Base-by-base conservation (phyloP, 2,797 vertebrate species). In the Danio tinwini region DNA sequence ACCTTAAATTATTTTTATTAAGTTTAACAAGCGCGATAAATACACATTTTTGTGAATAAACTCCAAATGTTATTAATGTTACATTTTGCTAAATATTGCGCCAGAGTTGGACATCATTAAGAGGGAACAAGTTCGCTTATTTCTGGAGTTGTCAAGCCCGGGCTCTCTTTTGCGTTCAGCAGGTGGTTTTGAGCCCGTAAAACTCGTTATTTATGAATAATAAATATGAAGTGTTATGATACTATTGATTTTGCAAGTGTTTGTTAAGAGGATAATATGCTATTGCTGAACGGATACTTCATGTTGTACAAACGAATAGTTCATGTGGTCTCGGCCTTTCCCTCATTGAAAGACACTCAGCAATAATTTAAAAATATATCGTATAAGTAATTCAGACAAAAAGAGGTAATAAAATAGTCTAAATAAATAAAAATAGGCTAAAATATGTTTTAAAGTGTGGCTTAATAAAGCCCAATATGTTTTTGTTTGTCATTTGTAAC, bases 151-250 rank as follows among this genome's bases (percentile, higher is more conserved):
- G 71, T 79, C 65, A 71, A 40, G 42, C 69, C 55, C 42, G 70
- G 19, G 45, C 44, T 73, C 29, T 82, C 13, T 58, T 59, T 72
- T 37, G 45, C 16, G 71, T 88, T 88, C 89, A 91, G 89, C 88
- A 90, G 89, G 90, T 91, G 91, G 90, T 90, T 92, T 90, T 78
- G 65, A 70, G 59, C 58, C 83, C 86, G 83, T 90, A 84, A 89
- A 90, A 89, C 86, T 80, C 70, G 84, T 92, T 91, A 92, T 92
- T 90, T 92, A 94, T 94, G 88, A 94, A 94, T 94, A 93, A 94
- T 94, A 88, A 93, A 94, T 93, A 92, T 85, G 80, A 75, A 84
- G 87, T 88, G 91, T 91, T 92, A 92, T 93, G 93, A 94, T 93
- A 89, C 87, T 93, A 94, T 94, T 92, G 93, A 94, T 94, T 92